Evolutionary conservation across 1,140 invertebrate genomes (phyloP).

Genomic region (Leptinotarsa defecta): DNA sequence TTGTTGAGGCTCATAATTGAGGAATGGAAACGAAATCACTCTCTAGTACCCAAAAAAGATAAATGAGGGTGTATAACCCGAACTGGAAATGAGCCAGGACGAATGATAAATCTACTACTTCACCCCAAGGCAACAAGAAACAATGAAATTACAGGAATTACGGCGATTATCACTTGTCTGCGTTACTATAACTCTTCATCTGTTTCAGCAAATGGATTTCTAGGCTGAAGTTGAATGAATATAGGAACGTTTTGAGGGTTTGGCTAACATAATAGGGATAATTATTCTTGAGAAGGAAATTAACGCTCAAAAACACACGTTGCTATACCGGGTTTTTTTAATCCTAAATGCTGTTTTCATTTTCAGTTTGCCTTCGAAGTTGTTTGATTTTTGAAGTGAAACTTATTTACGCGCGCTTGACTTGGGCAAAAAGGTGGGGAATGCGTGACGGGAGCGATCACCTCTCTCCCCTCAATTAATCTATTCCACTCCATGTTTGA

Average conservation of each 20-base stretch:
- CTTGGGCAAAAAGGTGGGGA: too few species aligned
- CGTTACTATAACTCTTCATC: slow-evolving; percentile 45
- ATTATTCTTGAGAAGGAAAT: too few species aligned
- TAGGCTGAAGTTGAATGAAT: background rate
- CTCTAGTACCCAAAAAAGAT: slow-evolving; percentile 28
- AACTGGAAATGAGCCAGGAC: slow-evolving; percentile 42
- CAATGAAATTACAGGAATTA: slow-evolving; percentile 48
- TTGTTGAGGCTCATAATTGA: background rate
- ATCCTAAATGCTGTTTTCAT: too few species aligned
- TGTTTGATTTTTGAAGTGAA: too few species aligned
- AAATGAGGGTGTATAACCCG: slow-evolving; percentile 40
- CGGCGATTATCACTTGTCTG: slow-evolving; percentile 53
- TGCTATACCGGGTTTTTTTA: too few species aligned
- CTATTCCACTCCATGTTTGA: too few species aligned
- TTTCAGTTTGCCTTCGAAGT: too few species aligned
- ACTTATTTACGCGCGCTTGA: too few species aligned
- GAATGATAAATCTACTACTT: slow-evolving; percentile 47
- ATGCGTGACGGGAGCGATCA: too few species aligned
- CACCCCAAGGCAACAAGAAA: slow-evolving; percentile 31
- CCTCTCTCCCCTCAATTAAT: too few species aligned
- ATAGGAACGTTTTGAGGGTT: background rate
- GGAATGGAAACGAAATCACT: background rate
- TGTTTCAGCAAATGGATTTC: background rate
- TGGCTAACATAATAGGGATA: too few species aligned
- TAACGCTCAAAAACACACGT: too few species aligned